Percentiles rank a stretch among this genome's conserved stretches.
Evolutionary conservation across 2,888 invertebrate species (phyloP).

Genomic region (Tortricodes alternella): DNA sequence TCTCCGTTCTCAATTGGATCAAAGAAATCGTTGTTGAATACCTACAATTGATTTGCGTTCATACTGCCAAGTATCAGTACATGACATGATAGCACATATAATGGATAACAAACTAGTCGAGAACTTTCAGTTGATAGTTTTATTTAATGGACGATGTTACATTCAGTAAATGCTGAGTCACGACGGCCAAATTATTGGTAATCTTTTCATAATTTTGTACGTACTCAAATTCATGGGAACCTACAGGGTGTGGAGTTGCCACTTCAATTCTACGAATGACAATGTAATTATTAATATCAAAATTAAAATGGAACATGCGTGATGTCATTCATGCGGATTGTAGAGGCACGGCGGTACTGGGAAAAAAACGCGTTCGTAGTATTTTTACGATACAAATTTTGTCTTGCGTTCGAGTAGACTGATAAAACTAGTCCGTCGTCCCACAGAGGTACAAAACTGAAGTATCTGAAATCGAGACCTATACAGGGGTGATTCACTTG

Average conservation of each 20-base stretch:
- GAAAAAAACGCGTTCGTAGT: too few relatives aligned
- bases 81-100: slow-evolving; percentile 1
- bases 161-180: slow-evolving; percentile 4
- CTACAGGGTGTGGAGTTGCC: slow-evolving; percentile 8
- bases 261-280: slow-evolving; percentile 20
- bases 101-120: slow-evolving; percentile 1
- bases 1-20: neutral
- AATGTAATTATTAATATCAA: slow-evolving; percentile 18
- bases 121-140: slow-evolving; percentile 15
- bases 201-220: neutral
- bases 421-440: too few relatives aligned
- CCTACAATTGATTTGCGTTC: slow-evolving; percentile 18
- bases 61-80: neutral
- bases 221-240: slow-evolving; percentile 19
- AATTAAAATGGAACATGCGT: slow-evolving; percentile 14
- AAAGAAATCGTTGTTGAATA: neutral
- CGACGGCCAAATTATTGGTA: neutral
- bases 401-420: too few relatives aligned
- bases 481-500: too few relatives aligned
- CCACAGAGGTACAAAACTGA: too few relatives aligned
- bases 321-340: slow-evolving; percentile 18
- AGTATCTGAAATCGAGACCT: too few relatives aligned
- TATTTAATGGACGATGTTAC: neutral
- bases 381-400: too few relatives aligned
- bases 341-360: slow-evolving; percentile 5